phyloP scores from a whole-genome alignment of 2,113 vertebrate species.

The Crotalus viridis region DNA sequence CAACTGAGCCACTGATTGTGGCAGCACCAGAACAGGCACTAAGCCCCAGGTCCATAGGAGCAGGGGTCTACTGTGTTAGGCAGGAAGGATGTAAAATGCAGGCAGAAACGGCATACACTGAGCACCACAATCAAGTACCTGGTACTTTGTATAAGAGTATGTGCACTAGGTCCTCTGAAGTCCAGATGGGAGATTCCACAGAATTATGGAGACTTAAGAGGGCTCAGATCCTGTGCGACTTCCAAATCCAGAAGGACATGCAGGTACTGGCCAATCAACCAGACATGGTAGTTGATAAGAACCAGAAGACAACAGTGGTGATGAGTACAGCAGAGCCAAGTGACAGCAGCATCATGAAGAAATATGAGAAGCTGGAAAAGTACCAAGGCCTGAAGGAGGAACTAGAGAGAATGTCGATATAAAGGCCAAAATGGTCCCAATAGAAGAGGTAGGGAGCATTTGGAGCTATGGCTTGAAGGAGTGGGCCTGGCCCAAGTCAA shows the following conservation, averaged over 20 bases:
- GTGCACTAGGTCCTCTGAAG: not conserved
- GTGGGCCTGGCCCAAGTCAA: too few species aligned
- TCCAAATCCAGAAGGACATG: not conserved
- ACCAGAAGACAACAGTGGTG: not conserved
- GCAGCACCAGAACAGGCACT: not conserved
- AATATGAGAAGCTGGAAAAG: not conserved
- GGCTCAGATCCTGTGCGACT: not conserved
- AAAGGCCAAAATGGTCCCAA: not conserved
- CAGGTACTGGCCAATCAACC: not conserved
- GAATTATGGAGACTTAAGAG: not conserved
- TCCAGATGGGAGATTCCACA: not conserved
- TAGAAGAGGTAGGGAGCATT: not conserved
- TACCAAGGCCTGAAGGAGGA: not conserved
- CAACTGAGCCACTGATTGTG: not conserved
- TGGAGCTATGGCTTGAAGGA: not conserved
- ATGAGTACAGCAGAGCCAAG: not conserved
- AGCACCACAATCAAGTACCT: not conserved
- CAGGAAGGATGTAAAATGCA: not conserved
- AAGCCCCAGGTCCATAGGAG: not conserved
- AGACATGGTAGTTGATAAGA: not conserved
- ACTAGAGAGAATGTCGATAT: not conserved
- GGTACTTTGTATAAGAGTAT: not conserved
- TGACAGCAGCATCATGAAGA: not conserved
- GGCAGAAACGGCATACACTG: not conserved
- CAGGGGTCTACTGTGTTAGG: not conserved